Conservation (phyloP, 53 echinoderm and acorn worm species). For the Patiria pectinifera region DNA sequence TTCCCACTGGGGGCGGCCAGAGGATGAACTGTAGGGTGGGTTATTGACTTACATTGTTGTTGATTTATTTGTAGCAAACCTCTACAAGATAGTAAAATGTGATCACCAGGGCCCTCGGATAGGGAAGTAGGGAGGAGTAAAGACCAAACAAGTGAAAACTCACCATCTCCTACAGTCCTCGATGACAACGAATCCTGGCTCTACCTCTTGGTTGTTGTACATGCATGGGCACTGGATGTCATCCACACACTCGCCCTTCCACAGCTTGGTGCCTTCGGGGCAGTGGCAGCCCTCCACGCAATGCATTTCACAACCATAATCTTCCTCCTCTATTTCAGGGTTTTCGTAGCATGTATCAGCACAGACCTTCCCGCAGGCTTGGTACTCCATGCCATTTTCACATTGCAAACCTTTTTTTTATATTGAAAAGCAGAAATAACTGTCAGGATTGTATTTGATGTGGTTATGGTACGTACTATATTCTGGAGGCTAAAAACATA, state of each 20-base stretch:
- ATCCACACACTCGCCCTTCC: conserved; percentile 64
- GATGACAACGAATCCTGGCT: conserved; percentile 33
- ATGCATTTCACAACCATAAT: conserved; percentile 34
- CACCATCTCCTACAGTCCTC: conserved; percentile 71
- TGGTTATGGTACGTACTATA: background rate
- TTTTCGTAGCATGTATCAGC: conserved; percentile 61
- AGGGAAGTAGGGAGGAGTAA: background rate
- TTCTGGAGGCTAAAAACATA: no score
- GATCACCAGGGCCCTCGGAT: no score
- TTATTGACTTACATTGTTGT: no score
- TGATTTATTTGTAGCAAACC: no score
- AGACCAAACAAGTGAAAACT: conserved; percentile 12
- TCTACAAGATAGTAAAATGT: no score
- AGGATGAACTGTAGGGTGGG: no score
- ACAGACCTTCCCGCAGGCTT: conserved; percentile 66
- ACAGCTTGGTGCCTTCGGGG: conserved; percentile 66
- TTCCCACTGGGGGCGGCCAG: no score
- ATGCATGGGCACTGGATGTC: conserved; percentile 71
- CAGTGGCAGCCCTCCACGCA: conserved; percentile 88
- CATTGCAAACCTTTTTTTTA: conserved; percentile 76
- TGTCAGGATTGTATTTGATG: background rate
- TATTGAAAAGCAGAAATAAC: background rate
- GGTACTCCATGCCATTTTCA: conserved; percentile 71
- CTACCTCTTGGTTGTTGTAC: conserved; percentile 34
- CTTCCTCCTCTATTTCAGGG: background rate